phyloP scores from a whole-genome alignment of 2,113 vertebrate species.

The Sceloporus undulatus region DNA sequence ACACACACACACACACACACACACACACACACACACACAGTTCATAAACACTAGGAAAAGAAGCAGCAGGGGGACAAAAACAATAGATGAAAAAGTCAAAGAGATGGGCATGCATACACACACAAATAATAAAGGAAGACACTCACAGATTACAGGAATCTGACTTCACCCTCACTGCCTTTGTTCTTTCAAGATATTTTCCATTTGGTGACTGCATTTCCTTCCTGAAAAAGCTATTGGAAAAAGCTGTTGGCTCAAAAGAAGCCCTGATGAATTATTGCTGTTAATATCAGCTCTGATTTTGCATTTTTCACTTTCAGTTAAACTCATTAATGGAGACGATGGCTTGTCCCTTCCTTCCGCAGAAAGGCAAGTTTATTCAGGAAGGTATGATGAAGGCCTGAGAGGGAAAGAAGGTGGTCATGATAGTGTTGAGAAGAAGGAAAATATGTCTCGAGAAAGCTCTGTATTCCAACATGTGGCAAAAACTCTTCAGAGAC shows the following conservation, averaged over 20 bases:
- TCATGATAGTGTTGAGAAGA: background rate
- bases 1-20: background rate
- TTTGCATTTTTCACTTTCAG: constrained; percentile 41
- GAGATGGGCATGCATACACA: background rate
- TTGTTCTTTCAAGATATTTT: constrained; percentile 74
- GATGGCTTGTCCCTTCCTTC: constrained; percentile 5
- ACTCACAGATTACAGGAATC: constrained; percentile 68
- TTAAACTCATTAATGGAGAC: constrained; percentile 25
- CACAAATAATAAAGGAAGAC: background rate
- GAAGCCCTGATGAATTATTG: constrained; percentile 47
- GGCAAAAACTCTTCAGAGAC: background rate
- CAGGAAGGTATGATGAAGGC: constrained; percentile 7
- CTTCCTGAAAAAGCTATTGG: constrained; percentile 72
- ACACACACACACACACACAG: background rate
- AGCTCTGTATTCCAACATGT: constrained; percentile 22
- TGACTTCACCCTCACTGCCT: constrained; percentile 74
- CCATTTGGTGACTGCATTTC: constrained; percentile 77
- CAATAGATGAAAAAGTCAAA: background rate
- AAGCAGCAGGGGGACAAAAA: background rate
- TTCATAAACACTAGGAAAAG: background rate
- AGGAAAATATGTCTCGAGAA: background rate
- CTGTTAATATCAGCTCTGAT: constrained; percentile 24
- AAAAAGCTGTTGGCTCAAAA: constrained; percentile 62
- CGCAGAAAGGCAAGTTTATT: background rate
- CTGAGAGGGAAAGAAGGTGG: background rate